Evolutionary conservation across 2,797 vertebrate species (phyloP), one percentile per base, ranked within the genome.

Genomic region (Rhinatrema bivittatum): DNA sequence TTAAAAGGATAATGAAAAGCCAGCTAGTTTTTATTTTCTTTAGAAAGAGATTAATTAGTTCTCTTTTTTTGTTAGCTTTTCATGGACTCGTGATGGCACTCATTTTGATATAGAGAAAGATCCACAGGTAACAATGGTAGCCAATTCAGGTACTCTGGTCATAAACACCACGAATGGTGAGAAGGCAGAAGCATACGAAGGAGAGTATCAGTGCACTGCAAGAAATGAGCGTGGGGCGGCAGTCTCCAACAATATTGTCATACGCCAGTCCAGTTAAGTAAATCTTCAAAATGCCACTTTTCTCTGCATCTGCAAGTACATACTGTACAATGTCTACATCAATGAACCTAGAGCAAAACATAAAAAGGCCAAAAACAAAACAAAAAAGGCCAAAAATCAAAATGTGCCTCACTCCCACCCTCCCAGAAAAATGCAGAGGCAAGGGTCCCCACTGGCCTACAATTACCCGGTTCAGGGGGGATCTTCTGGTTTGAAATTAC

Each of bases 51-150:
- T 43, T 28, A 14, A 16, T n/a, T 24, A 32, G 33, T 2, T 41
- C 57, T 40, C 29, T 48, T 22, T 47, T 12, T 39, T 60, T 67
- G 42, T 42, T 68, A 98, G 95, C 59, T 98, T 97, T 68, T 95
- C 92, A 25, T 98, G 95, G 95, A 97, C 93, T 0, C 88, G 86
- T 48, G 90, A 98, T 36, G 93, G 94, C 55, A 94, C 87, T 24
- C 91, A 97, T 77, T 98, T 91, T 66, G 91, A 97, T 70, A 78
- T 88, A 6, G 93, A 97, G 25, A 70, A 84, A 58, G 88, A 95
- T 54, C 35, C 81, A 37, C 82, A 79, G 10, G 88, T 97, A 58
- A 87, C 55, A 56, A 91, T 94, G 89, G 91, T 62, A 62, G 56
- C 79, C 29, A 81, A 84, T 63, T 92, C 91, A 3, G 95, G 95